Conservation (phyloP, 2,888 invertebrate genomes). For the Himalopsyche japonica region DNA sequence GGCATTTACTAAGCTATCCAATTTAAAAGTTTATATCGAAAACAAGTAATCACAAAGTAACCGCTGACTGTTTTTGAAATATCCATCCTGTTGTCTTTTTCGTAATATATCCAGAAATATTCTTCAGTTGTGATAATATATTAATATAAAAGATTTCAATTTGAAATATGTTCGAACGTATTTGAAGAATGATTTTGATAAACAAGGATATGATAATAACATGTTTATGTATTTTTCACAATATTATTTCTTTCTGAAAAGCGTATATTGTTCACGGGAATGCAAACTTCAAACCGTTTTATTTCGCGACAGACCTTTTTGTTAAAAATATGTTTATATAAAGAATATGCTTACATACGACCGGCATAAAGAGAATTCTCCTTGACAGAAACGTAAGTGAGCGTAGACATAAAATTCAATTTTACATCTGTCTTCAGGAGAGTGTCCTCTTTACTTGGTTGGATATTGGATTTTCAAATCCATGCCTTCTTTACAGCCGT, state of each 20-base stretch:
- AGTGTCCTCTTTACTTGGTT: background rate
- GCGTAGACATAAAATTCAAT: conserved; percentile 1
- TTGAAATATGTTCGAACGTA: too few species aligned
- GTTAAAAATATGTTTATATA: background rate
- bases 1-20: too few species aligned
- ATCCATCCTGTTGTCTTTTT: too few species aligned
- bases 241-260: background rate
- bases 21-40: too few species aligned
- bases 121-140: too few species aligned
- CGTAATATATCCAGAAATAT: too few species aligned
- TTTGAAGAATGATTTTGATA: too few species aligned
- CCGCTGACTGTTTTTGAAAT: too few species aligned
- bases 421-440: background rate
- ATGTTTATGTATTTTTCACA: background rate
- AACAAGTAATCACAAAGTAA: too few species aligned
- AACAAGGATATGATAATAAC: too few species aligned
- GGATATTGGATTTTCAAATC: conserved; percentile 2
- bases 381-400: background rate
- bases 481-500: background rate
- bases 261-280: background rate
- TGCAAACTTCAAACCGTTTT: background rate
- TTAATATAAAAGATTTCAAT: too few species aligned
- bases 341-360: background rate
- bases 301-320: background rate
- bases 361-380: background rate